Percentiles rank a stretch among this genome's conserved stretches.
Conservation (phyloP, 1,140 invertebrate species). For the Aphaenogaster ashmeadi region DNA sequence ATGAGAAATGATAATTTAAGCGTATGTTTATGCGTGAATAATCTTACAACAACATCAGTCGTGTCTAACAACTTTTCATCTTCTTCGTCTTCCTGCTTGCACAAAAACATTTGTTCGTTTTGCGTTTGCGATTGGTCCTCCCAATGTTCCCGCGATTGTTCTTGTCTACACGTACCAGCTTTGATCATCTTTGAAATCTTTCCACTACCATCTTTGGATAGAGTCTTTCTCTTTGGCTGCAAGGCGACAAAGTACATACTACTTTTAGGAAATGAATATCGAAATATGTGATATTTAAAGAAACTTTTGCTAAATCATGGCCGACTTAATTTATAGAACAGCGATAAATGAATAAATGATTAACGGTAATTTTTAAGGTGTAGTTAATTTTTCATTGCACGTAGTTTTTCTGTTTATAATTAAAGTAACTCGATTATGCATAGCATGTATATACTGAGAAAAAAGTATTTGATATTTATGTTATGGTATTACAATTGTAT, state of each 20-base stretch:
- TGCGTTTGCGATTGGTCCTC: conserved; percentile 23
- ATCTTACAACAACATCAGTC: conserved; percentile 54
- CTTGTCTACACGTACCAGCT: conserved; percentile 35
- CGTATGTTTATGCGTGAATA: background rate
- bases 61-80: background rate
- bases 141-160: background rate
- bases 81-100: conserved; percentile 22
- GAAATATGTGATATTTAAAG: background rate
- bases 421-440: background rate
- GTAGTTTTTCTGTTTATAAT: background rate
- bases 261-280: background rate
- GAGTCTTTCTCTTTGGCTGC: conserved; percentile 28
- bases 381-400: background rate
- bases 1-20: background rate
- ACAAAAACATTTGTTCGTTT: background rate
- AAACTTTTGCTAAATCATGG: background rate
- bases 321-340: too few relatives aligned
- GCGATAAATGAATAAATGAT: background rate
- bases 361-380: background rate
- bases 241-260: background rate
- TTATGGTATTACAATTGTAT: too few relatives aligned
- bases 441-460: too few relatives aligned
- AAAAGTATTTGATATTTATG: too few relatives aligned
- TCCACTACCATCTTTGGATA: conserved; percentile 21
- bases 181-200: conserved; percentile 62